phyloP scores from a whole-genome alignment of 2,113 vertebrate species.

The Podiceps cristatus region DNA sequence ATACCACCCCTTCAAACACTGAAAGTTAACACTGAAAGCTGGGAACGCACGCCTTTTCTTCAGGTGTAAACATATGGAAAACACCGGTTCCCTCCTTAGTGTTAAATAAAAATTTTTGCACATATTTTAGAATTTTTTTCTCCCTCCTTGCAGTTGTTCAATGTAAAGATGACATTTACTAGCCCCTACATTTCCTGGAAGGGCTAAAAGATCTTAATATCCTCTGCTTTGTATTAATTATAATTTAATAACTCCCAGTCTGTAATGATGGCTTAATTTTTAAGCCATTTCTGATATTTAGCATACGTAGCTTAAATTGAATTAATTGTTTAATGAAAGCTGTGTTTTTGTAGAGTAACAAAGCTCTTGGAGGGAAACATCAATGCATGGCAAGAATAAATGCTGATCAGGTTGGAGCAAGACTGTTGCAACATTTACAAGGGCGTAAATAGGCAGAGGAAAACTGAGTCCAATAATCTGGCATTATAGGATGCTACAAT shows the following conservation, averaged over 20 bases:
- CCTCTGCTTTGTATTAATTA: neutral
- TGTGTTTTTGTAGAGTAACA: neutral
- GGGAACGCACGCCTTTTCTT: fast-evolving
- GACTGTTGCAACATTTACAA: neutral
- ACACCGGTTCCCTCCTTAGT: neutral
- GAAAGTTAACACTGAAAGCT: too few relatives aligned
- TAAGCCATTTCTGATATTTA: neutral
- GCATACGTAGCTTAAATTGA: neutral
- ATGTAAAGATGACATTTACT: neutral
- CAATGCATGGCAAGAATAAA: neutral
- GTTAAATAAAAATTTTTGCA: neutral
- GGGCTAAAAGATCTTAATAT: neutral
- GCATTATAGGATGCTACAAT: slow-evolving; percentile 39
- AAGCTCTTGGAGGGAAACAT: neutral
- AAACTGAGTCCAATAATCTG: neutral
- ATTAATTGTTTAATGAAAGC: neutral
- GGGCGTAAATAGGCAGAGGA: neutral
- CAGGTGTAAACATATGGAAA: neutral
- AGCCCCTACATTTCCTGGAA: neutral
- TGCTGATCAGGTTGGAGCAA: neutral
- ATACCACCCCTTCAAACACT: neutral
- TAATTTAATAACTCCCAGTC: neutral
- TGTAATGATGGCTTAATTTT: neutral
- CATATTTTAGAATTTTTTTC: neutral
- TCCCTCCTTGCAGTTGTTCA: neutral